Percentiles rank a stretch among this genome's conserved stretches.
These are phyloP conservation scores for Haemorhous mexicanus DNA, from an alignment of 2,113 vertebrate species.

Conservation along the genomic window DNA sequence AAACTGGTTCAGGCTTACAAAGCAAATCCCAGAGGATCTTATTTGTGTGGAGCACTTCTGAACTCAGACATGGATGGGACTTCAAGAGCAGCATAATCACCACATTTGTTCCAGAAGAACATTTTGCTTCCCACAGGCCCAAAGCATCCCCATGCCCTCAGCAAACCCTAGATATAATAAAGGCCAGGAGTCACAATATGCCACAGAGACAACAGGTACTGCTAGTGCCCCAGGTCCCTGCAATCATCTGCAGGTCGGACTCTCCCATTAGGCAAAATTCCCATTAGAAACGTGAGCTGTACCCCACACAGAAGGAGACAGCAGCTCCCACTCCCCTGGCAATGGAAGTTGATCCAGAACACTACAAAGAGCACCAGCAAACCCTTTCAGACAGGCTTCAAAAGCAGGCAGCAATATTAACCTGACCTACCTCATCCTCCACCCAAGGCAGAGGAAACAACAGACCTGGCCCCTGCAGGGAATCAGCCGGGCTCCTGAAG, in stretches of 20 bases:
- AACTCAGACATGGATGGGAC: neutral
- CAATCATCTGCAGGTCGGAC: neutral
- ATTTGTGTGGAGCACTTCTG: neutral
- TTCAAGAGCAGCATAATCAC: neutral
- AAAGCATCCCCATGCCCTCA: neutral
- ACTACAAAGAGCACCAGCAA: neutral
- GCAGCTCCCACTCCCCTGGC: neutral
- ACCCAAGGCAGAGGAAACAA: neutral
- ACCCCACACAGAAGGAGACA: neutral
- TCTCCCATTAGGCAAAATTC: neutral
- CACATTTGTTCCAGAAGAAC: neutral
- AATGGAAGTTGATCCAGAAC: neutral
- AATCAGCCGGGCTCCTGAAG: neutral
- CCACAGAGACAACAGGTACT: neutral
- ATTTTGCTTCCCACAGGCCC: neutral
- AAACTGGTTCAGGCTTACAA: neutral
- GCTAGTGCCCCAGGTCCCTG: too few species aligned
- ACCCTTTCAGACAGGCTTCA: neutral
- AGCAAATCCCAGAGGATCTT: neutral
- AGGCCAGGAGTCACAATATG: neutral
- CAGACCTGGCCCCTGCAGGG: neutral
- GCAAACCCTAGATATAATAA: neutral
- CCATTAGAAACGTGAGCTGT: neutral
- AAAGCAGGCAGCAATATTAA: neutral
- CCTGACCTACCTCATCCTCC: neutral